Evolutionary conservation across 2,797 vertebrate species (phyloP), one percentile per base, ranked within the genome.

Genomic region (Phrynocephalus forsythii): DNA sequence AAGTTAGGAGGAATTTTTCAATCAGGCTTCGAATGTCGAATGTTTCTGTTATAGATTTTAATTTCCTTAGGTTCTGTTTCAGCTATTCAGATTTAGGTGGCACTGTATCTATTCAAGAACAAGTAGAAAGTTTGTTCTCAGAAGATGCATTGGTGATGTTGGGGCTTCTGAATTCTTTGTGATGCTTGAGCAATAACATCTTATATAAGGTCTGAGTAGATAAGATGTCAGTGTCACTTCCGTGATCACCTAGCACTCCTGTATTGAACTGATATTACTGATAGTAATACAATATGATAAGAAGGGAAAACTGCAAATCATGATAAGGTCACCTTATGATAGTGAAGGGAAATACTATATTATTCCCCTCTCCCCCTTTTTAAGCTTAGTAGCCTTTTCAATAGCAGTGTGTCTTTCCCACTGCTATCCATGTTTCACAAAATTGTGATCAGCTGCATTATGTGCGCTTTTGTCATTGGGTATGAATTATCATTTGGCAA

Each of bases 251-350:
- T 84, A 93, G 82, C 68, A 87, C 44, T 77, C 93, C 81, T 88
- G 6, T 90, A 83, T 89, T 82, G 16, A 82, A 82, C 82, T 84
- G 90, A 87, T 83, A 84, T 2, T 50, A 91, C 0, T 88, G 71
- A 90, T 94, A 93, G 63, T 88, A 91, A 91, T 89, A 90, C 28
- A 79, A 69, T 86, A 90, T 28, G 83, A 72, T 89, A 88, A 92
- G 87, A 89, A 5, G 92, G 86, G 86, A 91, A 92, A 86, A 66
- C 28, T 69, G 76, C 83, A 92, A 91, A 89, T 6, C 90, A 77
- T 24, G 71, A 85, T 86, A 84, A 90, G 78, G 71, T 6, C 81
- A 86, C 81, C 93, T 80, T 87, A 68, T 66, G 76, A 56, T 82
- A 85, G 20, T 52, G 50, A 44, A 75, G 52, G 87, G 84, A 86